Evolutionary conservation across 2,888 invertebrate species (phyloP), one percentile per base, ranked within the genome.

Genomic region (Acrocera orbiculus): DNA sequence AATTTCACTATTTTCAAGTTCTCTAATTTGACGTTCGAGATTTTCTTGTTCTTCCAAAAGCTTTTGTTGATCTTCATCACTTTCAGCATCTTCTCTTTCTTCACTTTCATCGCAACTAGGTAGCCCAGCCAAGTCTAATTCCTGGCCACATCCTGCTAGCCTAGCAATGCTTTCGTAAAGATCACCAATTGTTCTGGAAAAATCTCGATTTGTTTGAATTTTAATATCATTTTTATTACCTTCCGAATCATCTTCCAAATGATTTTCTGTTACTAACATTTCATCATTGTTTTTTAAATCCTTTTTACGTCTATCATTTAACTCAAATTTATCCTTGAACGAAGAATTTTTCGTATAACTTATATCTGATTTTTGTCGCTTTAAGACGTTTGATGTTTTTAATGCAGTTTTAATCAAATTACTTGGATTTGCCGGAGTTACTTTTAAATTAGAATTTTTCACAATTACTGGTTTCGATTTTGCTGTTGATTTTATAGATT

Each of bases 21-120:
- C 77, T 45, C 75, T 67, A 34, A 81, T 81, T 55, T 81, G 80
- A 27, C 78, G 67, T 43, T 79, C 77, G 30, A 82, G 48, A 3
- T 73, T 63, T 40, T 78, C 81, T 47, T 82, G 81, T 46, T 81
- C 81, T 42, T 79, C 80, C 4, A 76, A 73, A 16, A 82, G 50
- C 47, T 78, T 73, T 40, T 73, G 67, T 39, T 77, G 73, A 51
- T 81, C 79, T 22, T 77, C 78, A 42, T 81, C 81, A 1, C 70
- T 66, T 45, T 70, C 58, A 5, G 52, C 51, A 27, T 51, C 53
- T 22, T 64, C 63, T 25, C 55, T 55, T 41, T 66, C 66, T 36
- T 63, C 69, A 26, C 69, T 64, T 47, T 74, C 73, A 49, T 72
- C 60, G 38, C 57, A 60, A 35, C 59, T 56, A 4, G 57, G 58